Evolutionary conservation across 2,113 vertebrate species (phyloP), one percentile per base, ranked within the genome.

Genomic region (Albula goreensis): DNA sequence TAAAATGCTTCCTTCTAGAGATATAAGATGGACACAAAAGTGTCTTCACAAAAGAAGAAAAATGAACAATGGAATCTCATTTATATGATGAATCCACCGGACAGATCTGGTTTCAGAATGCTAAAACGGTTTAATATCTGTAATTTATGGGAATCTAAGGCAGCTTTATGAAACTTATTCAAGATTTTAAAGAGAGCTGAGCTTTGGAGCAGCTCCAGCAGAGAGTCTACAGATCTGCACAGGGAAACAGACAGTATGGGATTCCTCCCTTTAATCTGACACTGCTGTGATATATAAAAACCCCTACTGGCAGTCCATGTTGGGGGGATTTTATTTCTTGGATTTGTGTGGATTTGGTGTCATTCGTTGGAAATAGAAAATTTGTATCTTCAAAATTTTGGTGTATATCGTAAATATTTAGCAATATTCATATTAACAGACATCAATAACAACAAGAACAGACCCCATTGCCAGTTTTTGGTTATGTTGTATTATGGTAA

Each of bases 51-150:
- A 31, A 74, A 22, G n/a, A 74, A 74, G 70, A 31, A 74, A 31
- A 31, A 22, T 8, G 31, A 25, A 74, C 70, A 74, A 74, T 51
- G 50, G 48, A 80, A 15, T 2, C 56, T 80, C 56, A 85, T 85
- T 66, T 85, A 50, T 56, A 66, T 81, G n/a, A 63, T 48, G 48
- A 49, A 4, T 60, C 56, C 48, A 12, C 11, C 57, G 19, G 19
- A 51, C 56, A 22, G 78, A 53, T 22, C 49, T n/a, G 56, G 48
- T 63, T 22, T 56, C 49, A 17, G n/a, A 17, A 63, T 22, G 8
- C 78, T 85, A 66, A 85, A 74, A 12, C 22, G 19, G 31, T 63
- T 19, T 85, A 85, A 85, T 60, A 85, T 85, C 85, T 63, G 85
- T 66, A 25, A 85, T 85, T 22, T 60, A 17, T 15, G 57, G 48